These are phyloP conservation scores for Agrochola circellaris DNA, from an alignment of 2,888 invertebrate species.

Conservation along the genomic window DNA sequence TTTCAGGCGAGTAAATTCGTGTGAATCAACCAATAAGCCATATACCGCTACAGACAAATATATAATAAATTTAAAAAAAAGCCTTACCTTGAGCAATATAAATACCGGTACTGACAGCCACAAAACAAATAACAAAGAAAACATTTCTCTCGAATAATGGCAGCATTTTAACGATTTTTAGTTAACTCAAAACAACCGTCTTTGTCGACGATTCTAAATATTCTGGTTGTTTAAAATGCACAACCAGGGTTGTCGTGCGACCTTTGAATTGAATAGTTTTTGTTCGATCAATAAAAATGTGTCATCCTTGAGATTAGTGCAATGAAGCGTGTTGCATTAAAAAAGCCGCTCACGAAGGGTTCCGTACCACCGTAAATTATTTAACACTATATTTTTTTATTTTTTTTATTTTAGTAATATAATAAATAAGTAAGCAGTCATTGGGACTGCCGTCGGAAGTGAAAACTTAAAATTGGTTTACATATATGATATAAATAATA, in stretches of 20 bases:
- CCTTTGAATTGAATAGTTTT: conserved; percentile 76
- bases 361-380: not conserved
- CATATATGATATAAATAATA: too few species aligned
- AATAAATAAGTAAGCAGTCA: too few species aligned
- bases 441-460: too few species aligned
- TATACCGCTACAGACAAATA: not conserved
- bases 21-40: too few species aligned
- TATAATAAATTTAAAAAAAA: not conserved
- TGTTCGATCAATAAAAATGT: conserved; percentile 78
- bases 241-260: conserved; percentile 71
- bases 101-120: conserved; percentile 72
- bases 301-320: conserved; percentile 84
- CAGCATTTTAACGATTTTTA: conserved; percentile 55
- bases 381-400: not conserved
- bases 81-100: conserved; percentile 82
- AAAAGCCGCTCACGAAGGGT: not conserved
- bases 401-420: too few species aligned
- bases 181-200: conserved; percentile 59
- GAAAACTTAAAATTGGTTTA: too few species aligned
- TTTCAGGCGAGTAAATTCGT: too few species aligned
- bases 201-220: conserved; percentile 49
- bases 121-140: conserved; percentile 68
- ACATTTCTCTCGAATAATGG: conserved; percentile 60
- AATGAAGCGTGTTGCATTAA: conserved; percentile 73
- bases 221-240: conserved; percentile 65